These are phyloP conservation scores for Bombus fervidus DNA, from an alignment of 1,140 invertebrate genomes.

Conservation along the genomic window DNA sequence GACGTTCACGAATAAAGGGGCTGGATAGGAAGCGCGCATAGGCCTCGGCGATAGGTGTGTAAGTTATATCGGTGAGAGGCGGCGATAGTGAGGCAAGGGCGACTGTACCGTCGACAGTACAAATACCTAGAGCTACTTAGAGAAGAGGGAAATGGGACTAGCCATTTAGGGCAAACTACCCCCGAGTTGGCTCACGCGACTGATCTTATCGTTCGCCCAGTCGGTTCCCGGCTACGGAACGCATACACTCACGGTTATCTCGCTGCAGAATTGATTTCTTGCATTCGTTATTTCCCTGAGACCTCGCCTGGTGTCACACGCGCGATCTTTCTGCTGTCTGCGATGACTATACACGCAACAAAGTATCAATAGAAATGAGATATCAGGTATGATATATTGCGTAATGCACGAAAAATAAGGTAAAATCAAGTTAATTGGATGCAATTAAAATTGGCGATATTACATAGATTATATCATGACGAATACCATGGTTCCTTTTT, in stretches of 20 bases:
- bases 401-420: neutral
- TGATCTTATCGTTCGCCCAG: slow-evolving; percentile 72
- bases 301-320: slow-evolving; percentile 25
- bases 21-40: neutral
- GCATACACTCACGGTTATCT: slow-evolving; percentile 50
- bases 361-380: neutral
- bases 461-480: neutral
- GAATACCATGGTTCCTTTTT: neutral
- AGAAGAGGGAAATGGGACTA: slow-evolving; percentile 71
- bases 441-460: neutral
- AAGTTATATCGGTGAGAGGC: slow-evolving; percentile 41
- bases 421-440: neutral
- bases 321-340: slow-evolving; percentile 20
- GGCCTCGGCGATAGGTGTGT: slow-evolving; percentile 44
- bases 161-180: slow-evolving; percentile 74
- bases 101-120: slow-evolving; percentile 54
- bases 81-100: slow-evolving; percentile 37
- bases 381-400: slow-evolving; percentile 9
- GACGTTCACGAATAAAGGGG: slow-evolving; percentile 25
- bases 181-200: slow-evolving; percentile 72
- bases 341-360: slow-evolving; percentile 37
- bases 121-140: slow-evolving; percentile 70
- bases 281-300: slow-evolving; percentile 69
- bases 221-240: slow-evolving; percentile 55
- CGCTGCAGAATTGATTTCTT: slow-evolving; percentile 68